Percentiles rank a stretch among this genome's conserved stretches.
Conservation (phyloP, 1,140 invertebrate species). For the Drosophila nikananu region DNA sequence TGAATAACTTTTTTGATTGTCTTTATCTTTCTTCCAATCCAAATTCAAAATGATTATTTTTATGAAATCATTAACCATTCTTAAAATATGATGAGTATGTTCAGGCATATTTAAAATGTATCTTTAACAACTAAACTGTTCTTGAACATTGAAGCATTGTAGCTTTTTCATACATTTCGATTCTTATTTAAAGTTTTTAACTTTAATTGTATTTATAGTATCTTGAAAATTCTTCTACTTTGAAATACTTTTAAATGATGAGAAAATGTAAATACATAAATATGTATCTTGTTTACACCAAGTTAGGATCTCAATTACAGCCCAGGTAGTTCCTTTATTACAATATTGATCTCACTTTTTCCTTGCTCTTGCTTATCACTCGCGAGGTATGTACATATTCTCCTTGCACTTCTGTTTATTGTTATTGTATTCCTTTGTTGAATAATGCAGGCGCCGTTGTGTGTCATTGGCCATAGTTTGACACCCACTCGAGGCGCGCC, state of each 20-base stretch:
- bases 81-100: not conserved
- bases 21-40: not conserved
- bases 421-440: conserved; percentile 41
- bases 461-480: conserved; percentile 46
- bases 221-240: too few relatives aligned
- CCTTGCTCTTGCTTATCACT: conserved; percentile 23
- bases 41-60: not conserved
- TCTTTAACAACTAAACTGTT: too few relatives aligned
- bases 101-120: not conserved
- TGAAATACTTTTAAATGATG: not conserved
- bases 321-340: not conserved
- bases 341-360: not conserved
- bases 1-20: too few relatives aligned
- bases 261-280: not conserved
- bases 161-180: not conserved
- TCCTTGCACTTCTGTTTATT: conserved; percentile 38
- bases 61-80: too few relatives aligned
- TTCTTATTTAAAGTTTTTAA: not conserved
- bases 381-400: not conserved
- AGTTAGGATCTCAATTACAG: not conserved
- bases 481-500: conserved; percentile 54
- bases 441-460: conserved; percentile 49
- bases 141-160: not conserved
- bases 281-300: not conserved
- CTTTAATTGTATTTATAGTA: too few relatives aligned